Evolutionary conservation across 2,113 vertebrate genomes (phyloP), one percentile per base, ranked within the genome.

Genomic region (Zingel zingel): DNA sequence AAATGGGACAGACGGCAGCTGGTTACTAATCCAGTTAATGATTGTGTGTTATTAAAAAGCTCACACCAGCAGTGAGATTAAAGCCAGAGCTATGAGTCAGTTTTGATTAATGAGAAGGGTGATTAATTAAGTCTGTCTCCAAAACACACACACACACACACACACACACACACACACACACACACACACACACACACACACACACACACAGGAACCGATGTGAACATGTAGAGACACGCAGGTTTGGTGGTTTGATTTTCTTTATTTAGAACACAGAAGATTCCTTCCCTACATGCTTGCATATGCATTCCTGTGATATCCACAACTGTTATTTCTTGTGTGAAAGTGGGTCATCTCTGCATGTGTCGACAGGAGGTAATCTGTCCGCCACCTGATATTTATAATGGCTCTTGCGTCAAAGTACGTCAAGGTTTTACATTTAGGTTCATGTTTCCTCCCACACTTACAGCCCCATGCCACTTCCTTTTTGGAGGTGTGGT

Each of bases 21-120:
- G 90, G 66, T 74, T 39, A 56, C 79, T 87, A 85, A 91, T 91
- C 87, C 89, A 86, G 69, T 87, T 86, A 90, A 87, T 69, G 65
- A 79, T 72, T 50, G 81, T 76, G 66, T 79, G 72, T 87, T 85
- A 89, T 88, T 79, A 87, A 90, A 89, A 87, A 79, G 66, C 74
- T 81, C 76, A 45, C 87, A 73, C 54, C 72, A 53, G 70, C 87
- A 53, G 63, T 13, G 78, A 89, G 87, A 90, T 89, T 86, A 84
- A 86, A 84, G 80, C 25, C 63, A 54, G 68, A 74, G 65, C 83
- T 21, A 33, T 13, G 0, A 70, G 86, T 84, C 89, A 21, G 36
- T 79, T 92, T 59, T 89, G 82, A 90, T 90, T 90, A 85, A 91
- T 54, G 72, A 73, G 56, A 64, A 16, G 67, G 7, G 16, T 59